Evolutionary conservation across 2,113 vertebrate genomes (phyloP).

Genomic region (Lontra canadensis): DNA sequence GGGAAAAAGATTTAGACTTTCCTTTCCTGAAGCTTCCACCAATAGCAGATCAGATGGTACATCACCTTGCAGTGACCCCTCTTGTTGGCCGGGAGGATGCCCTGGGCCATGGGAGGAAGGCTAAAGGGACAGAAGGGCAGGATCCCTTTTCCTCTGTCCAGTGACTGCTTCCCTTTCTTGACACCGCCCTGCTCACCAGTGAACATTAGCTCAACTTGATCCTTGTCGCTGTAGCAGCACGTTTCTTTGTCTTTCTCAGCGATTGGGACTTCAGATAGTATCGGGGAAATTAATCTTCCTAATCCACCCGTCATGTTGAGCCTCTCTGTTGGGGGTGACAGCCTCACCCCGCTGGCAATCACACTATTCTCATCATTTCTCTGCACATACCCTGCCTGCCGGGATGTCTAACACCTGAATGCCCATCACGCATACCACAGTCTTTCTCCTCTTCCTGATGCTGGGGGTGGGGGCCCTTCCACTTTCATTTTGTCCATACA

Average conservation of each 20-base stretch:
- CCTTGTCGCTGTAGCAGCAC: neutral
- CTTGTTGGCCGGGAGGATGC: neutral
- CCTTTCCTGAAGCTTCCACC: neutral
- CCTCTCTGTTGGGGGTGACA: neutral
- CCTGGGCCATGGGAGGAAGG: neutral
- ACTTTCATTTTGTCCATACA: neutral
- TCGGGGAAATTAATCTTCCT: neutral
- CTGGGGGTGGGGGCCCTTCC: neutral
- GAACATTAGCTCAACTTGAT: neutral
- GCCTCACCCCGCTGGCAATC: too few relatives aligned
- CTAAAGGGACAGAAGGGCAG: neutral
- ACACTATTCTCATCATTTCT: neutral
- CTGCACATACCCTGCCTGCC: neutral
- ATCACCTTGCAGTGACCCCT: neutral
- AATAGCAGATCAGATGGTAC: neutral
- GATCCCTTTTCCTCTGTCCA: neutral
- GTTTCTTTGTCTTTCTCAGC: neutral
- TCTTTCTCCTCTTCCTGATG: neutral
- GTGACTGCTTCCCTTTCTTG: neutral
- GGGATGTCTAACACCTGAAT: neutral
- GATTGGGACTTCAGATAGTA: neutral
- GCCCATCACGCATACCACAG: too few relatives aligned
- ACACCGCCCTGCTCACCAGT: neutral
- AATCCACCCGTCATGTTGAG: neutral
- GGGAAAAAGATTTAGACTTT: neutral